A percentile compares a stretch with the other conserved stretches of the same genome.
Conservation (phyloP, 1,140 invertebrate genomes). For the Drosophila lacertosa region DNA sequence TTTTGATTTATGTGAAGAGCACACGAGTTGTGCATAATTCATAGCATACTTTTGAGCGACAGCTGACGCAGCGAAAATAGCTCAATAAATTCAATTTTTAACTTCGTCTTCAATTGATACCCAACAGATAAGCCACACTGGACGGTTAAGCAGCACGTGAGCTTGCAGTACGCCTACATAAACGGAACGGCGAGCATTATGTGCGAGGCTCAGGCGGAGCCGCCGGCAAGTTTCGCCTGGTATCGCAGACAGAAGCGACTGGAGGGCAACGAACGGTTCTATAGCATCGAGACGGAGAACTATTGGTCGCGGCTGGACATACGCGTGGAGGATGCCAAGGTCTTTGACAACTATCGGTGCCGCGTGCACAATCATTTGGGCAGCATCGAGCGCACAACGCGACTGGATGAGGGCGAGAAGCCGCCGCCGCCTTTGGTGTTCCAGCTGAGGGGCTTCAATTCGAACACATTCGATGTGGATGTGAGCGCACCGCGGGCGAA, state of each 20-base stretch:
- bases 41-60: constrained; percentile 27
- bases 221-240: constrained; percentile 86
- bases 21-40: constrained; percentile 55
- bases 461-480: constrained; percentile 84
- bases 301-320: constrained; percentile 84
- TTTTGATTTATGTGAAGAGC: constrained; percentile 61
- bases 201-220: constrained; percentile 86
- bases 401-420: constrained; percentile 85
- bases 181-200: constrained; percentile 85
- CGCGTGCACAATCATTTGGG: constrained; percentile 85
- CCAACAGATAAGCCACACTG: constrained; percentile 84
- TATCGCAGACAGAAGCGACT: constrained; percentile 80
- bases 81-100: background rate
- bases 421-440: constrained; percentile 84
- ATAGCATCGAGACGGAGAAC: constrained; percentile 72
- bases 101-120: background rate
- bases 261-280: constrained; percentile 67
- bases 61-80: constrained; percentile 1
- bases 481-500: constrained; percentile 67
- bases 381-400: constrained; percentile 84
- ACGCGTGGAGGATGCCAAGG: constrained; percentile 83
- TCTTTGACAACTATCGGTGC: constrained; percentile 86
- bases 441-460: constrained; percentile 80
- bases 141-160: constrained; percentile 69
- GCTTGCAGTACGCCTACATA: constrained; percentile 84